Evolutionary conservation across 1,140 invertebrate genomes (phyloP).

Genomic region (Drosophila rhopaloa): DNA sequence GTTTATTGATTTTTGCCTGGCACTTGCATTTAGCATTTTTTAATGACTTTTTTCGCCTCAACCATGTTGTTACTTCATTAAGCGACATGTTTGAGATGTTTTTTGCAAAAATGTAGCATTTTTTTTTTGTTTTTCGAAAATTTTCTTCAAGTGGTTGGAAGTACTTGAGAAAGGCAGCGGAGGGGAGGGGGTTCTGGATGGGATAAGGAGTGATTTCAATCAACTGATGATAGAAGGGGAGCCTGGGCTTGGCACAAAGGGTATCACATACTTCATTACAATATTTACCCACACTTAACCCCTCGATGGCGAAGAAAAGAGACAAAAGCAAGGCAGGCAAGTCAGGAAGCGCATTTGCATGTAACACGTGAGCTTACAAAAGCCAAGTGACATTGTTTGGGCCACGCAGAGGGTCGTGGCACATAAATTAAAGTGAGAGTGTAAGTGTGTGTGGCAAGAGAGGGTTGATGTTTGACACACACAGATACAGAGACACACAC

Average conservation of each 20-base stretch:
- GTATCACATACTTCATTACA: slow-evolving; percentile 81
- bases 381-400: slow-evolving; percentile 78
- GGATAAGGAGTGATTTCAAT: slow-evolving; percentile 67
- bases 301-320: slow-evolving; percentile 19
- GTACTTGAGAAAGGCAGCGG: slow-evolving; percentile 30
- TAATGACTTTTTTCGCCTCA: slow-evolving; percentile 63
- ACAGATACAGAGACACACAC: slow-evolving; percentile 26
- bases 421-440: slow-evolving; percentile 82
- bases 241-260: slow-evolving; percentile 46
- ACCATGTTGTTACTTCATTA: slow-evolving; percentile 79
- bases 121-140: slow-evolving; percentile 24
- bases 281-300: slow-evolving; percentile 75
- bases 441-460: slow-evolving; percentile 65
- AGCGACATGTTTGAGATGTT: slow-evolving; percentile 11
- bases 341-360: slow-evolving; percentile 77
- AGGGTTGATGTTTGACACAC: slow-evolving; percentile 66
- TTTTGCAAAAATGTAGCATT: slow-evolving; percentile 66
- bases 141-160: slow-evolving; percentile 54
- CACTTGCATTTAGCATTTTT: slow-evolving; percentile 72
- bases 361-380: slow-evolving; percentile 81
- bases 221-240: slow-evolving; percentile 64
- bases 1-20: slow-evolving; percentile 66
- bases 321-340: slow-evolving; percentile 41
- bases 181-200: slow-evolving; percentile 19
- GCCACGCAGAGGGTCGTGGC: slow-evolving; percentile 55